These are phyloP conservation scores for Microcebus murinus DNA, from an alignment of 2,113 vertebrate genomes.

Conservation along the genomic window DNA sequence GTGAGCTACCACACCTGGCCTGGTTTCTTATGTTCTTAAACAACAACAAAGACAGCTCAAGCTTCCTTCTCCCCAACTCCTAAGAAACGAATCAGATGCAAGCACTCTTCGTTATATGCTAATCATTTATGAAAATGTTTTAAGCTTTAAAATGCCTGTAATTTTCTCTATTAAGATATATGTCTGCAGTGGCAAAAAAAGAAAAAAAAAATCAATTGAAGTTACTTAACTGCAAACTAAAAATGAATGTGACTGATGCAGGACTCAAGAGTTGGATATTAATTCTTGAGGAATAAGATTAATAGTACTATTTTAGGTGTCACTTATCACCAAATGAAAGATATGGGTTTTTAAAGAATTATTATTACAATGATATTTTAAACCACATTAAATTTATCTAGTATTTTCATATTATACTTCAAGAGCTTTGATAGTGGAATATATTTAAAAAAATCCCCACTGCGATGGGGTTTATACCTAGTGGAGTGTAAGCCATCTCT, in stretches of 20 bases:
- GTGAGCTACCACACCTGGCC: no score
- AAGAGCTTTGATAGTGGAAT: not conserved
- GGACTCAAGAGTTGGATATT: not conserved
- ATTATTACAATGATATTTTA: not conserved
- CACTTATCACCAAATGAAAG: not conserved
- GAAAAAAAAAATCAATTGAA: not conserved
- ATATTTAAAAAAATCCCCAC: not conserved
- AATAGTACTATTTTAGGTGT: not conserved
- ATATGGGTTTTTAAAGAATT: not conserved
- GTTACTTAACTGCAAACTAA: not conserved
- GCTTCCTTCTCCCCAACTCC: not conserved
- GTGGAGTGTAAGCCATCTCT: not conserved
- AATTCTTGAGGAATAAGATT: not conserved
- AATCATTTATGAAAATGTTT: not conserved
- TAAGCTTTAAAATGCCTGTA: not conserved
- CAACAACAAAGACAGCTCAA: not conserved
- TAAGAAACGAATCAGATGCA: not conserved
- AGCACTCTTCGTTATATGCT: not conserved
- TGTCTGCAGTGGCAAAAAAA: not conserved
- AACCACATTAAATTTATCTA: not conserved
- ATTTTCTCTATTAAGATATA: not conserved
- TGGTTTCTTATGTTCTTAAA: not conserved
- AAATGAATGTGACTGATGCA: not conserved
- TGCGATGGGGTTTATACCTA: not conserved
- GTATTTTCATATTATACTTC: not conserved